Evolutionary conservation across 1,140 invertebrate genomes (phyloP), one percentile per base, ranked within the genome.

Genomic region (Hypothenemus hampei): DNA sequence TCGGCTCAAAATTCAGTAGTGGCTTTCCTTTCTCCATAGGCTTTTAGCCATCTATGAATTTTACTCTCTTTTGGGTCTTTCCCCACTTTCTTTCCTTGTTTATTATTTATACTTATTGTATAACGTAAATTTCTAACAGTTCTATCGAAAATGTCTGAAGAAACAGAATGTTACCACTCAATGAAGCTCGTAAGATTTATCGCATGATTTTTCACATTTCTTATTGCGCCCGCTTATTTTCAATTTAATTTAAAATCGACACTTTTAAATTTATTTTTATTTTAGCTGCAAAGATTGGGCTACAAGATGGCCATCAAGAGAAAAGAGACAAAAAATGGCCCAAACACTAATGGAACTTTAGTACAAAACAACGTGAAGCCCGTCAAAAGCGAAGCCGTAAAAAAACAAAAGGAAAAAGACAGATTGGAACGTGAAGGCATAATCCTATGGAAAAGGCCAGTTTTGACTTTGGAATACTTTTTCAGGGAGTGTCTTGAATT

Each of bases 361-460:
- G 26, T 59, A 52, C 46, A 53, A 53, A 60, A 57, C 36, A 45
- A 57, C 26, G 50, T 26, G 31, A 58, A 58, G 11, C 43, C 41
- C 3, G 10, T 21, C 8, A 33, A 35, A 19, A 47, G 23, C 6
- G 54, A 35, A 11, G 45, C 26, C 11, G 47, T 57, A 23, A 49
- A 56, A 19, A 46, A 35, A 18, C 41, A 50, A 60, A 75, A 72
- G 67, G 69, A 73, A 58, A 68, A 68, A 48, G 75, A 78, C 47
- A 62, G 64, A 11, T 59, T 66, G 58, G 80, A 83, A 63, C 68
- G 79, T 10, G 77, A 78, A 66, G 80, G 81, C 64, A 71, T 95
- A 59, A 90, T 94, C 23, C 69, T 97, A 50, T 97, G 92, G 92
- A 80, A 86, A 65, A 81, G 81, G 67, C 93, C 93, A 19, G 66